These are phyloP conservation scores for Hassar affinis DNA, from an alignment of 2,113 vertebrate species.

Conservation along the genomic window DNA sequence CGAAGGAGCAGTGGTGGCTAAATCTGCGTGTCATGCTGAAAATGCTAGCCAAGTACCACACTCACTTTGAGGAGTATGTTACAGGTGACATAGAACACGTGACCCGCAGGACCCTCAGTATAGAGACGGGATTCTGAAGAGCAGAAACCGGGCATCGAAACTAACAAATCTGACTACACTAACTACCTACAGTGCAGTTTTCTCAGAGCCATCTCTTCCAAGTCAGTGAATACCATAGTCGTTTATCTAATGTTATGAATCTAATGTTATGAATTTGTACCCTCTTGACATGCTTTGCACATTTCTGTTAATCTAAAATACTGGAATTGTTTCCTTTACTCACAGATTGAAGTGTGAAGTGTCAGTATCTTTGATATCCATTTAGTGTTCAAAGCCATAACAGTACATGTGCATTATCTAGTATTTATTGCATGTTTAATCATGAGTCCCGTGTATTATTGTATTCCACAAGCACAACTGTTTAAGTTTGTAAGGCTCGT, in stretches of 20 bases:
- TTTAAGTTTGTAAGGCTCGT: not conserved
- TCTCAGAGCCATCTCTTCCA: not conserved
- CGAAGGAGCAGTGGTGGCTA: slow-evolving; percentile 91
- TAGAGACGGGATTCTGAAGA: slow-evolving; percentile 85
- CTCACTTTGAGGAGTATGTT: slow-evolving; percentile 88
- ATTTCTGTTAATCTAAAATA: not conserved
- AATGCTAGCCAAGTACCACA: slow-evolving; percentile 95
- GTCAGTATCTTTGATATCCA: slow-evolving; percentile 1
- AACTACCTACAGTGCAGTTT: not conserved
- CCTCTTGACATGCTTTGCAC: not conserved
- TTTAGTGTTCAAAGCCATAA: slow-evolving; percentile 14
- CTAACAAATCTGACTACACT: not conserved
- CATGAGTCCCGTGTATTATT: not conserved
- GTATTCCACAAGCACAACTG: not conserved
- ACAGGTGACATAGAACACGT: slow-evolving; percentile 88
- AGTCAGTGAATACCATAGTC: not conserved
- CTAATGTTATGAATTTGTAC: not conserved
- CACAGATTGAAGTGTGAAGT: not conserved
- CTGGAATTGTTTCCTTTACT: not conserved
- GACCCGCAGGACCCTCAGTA: slow-evolving; percentile 85
- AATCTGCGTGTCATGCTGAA: slow-evolving; percentile 87
- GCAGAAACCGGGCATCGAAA: not conserved
- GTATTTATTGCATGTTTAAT: not conserved
- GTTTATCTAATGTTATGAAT: not conserved
- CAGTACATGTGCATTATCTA: not conserved